These are phyloP conservation scores for Gymnopithys bicolor DNA, from an alignment of 2,797 vertebrate genomes.

Conservation along the genomic window DNA sequence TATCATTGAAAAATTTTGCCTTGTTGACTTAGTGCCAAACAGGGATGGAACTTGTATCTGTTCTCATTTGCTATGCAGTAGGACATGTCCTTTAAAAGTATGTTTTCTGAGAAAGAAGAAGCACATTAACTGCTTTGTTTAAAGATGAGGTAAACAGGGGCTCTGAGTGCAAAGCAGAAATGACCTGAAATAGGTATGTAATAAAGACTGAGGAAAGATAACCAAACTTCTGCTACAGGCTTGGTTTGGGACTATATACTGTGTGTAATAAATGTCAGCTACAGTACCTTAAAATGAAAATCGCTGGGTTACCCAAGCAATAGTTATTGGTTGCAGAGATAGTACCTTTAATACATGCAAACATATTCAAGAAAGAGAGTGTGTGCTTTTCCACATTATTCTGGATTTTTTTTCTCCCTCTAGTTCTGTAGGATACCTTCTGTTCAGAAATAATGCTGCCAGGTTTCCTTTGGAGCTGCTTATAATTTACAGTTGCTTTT, in stretches of 20 bases:
- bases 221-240: background rate
- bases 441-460: background rate
- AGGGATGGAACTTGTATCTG: background rate
- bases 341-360: background rate
- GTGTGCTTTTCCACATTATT: background rate
- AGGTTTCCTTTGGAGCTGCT: background rate
- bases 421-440: background rate
- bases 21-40: background rate
- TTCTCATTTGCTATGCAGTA: background rate
- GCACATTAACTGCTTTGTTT: background rate
- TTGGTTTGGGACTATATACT: background rate
- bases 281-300: background rate
- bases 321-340: background rate
- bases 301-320: background rate
- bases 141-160: background rate
- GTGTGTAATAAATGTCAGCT: background rate
- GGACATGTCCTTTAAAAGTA: background rate
- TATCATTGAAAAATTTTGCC: background rate
- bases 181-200: background rate
- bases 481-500: background rate
- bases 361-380: background rate
- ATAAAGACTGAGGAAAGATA: background rate
- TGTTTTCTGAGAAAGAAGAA: background rate
- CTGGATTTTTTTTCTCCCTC: fast-evolving
- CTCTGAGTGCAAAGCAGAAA: background rate